Evolutionary conservation across 2,888 invertebrate genomes (phyloP), one percentile per base, ranked within the genome.

Genomic region (Drosophila mimetica): DNA sequence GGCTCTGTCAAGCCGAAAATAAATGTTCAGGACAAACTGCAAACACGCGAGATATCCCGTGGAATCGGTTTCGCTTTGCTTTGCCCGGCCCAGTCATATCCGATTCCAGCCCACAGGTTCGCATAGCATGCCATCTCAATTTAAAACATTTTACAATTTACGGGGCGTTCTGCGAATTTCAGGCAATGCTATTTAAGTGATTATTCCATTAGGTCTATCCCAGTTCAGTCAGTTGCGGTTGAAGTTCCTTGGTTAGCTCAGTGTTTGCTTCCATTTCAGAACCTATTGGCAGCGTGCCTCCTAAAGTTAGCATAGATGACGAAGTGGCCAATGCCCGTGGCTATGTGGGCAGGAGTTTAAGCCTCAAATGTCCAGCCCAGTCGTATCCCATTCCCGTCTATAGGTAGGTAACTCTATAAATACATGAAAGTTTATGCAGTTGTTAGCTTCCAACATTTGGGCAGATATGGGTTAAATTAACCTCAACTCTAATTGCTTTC

Each of bases 21-120:
- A 91, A 95, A 95, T 66, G 93, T 95, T 53, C 92, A 94, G 92
- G 95, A 95, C 92, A 90, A 93, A 92, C 87, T 93, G 92, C 93
- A 94, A 93, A 92, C 92, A 93, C 90, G 94, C 93, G 90, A 90
- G 74, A 88, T 90, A 78, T 89, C 92, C 74, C 85, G 92, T 82
- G 91, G 92, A 73, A 90, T 90, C 80, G 93, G 93, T 89, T 92
- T 95, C 82, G 94, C 95, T 46, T 90, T 96, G 73, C 92, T 95
- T 79, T 96, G 96, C 91, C 95, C 95, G 63, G 95, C 95, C 18
- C 96, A 96, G 91, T 95, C 95, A 25, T 96, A 94, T 92, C 96
- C 96, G 70, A 94, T 95, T 90, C 95, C 96, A 86, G 92, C 93
- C 76, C 94, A 94, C 93, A 95, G 95, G 95, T 96, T 41, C 41